phyloP scores from a whole-genome alignment of 1,140 invertebrate genomes.

The Apis mellifera region DNA sequence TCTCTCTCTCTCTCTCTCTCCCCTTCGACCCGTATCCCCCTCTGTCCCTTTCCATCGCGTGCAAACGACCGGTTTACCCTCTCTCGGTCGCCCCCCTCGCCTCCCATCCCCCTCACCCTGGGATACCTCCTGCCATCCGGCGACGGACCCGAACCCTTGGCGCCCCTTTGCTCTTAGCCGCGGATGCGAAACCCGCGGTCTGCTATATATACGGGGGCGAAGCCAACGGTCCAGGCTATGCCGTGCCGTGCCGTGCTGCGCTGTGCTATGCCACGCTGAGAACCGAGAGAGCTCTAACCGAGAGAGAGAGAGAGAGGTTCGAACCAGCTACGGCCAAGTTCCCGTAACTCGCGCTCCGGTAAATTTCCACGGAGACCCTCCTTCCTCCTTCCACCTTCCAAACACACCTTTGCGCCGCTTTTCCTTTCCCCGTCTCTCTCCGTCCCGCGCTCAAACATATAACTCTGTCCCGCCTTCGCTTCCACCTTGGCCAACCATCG shows the following conservation, averaged over 20 bases:
- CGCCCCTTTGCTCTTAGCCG: conserved; percentile 70
- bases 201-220: conserved; percentile 38
- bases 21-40: conserved; percentile 55
- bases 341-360: conserved; percentile 70
- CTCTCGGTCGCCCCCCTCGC: conserved; percentile 56
- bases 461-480: background rate
- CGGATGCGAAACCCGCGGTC: conserved; percentile 70
- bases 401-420: conserved; percentile 25
- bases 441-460: conserved; percentile 13
- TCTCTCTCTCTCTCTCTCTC: conserved; percentile 48
- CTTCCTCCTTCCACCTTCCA: conserved; percentile 25
- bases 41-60: conserved; percentile 20
- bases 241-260: background rate
- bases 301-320: background rate
- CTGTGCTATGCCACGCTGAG: no score
- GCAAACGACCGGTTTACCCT: conserved; percentile 29
- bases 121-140: conserved; percentile 65
- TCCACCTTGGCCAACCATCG: background rate
- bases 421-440: conserved; percentile 26
- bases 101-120: conserved; percentile 63
- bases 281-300: background rate
- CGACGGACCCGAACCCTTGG: conserved; percentile 73
- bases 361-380: conserved; percentile 71
- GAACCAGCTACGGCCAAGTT: conserved; percentile 62
- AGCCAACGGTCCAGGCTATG: conserved; percentile 7